These are phyloP conservation scores for Macropus fuliginosus DNA, from an alignment of 2,797 vertebrate species.

Conservation along the genomic window DNA sequence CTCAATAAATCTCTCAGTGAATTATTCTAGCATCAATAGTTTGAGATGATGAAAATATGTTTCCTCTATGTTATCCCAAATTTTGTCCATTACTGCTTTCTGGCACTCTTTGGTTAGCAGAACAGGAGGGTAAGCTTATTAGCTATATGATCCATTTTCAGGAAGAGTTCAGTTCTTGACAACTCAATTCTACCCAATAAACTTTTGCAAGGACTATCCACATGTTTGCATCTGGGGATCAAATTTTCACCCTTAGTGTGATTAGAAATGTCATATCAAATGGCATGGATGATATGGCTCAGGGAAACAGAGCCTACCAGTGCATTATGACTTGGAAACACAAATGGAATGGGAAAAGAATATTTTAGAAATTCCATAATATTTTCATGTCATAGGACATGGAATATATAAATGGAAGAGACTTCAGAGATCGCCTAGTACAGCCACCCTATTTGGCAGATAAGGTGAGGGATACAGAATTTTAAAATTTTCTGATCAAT, in stretches of 20 bases:
- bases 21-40: neutral
- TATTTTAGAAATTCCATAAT: neutral
- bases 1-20: neutral
- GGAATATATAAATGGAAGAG: neutral
- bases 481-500: neutral
- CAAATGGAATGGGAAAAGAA: neutral
- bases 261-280: conserved; percentile 45
- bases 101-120: neutral
- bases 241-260: conserved; percentile 58
- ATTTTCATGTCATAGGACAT: neutral
- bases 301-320: conserved; percentile 23
- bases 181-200: neutral
- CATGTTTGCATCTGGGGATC: neutral
- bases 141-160: neutral
- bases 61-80: neutral
- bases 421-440: neutral
- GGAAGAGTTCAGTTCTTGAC: neutral
- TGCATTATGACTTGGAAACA: neutral
- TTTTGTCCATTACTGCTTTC: neutral
- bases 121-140: neutral
- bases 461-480: neutral
- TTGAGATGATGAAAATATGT: neutral
- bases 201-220: neutral
- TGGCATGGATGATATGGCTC: conserved; percentile 40
- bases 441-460: neutral